These are phyloP conservation scores for Porites cylindrica DNA, from an alignment of 92 coral and sea anemone species.

Conservation along the genomic window DNA sequence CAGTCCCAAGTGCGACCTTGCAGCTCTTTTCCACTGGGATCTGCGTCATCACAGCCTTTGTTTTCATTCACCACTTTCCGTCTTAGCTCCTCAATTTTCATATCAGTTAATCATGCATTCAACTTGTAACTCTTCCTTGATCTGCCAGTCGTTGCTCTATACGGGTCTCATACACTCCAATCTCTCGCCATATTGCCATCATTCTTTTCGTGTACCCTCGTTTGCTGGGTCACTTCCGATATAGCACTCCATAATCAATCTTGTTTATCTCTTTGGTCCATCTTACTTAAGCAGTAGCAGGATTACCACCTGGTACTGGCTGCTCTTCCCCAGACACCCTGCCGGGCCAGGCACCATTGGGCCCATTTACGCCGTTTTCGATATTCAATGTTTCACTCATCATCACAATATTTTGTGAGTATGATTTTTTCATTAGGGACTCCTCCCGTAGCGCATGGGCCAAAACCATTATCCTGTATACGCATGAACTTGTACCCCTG, in stretches of 20 bases:
- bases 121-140: neutral
- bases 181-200: neutral
- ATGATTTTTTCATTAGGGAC: neutral
- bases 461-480: neutral
- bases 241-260: conserved; percentile 30
- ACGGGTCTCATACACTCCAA: neutral
- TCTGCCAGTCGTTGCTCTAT: conserved; percentile 1
- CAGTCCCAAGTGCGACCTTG: too few species aligned
- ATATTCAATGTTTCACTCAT: neutral
- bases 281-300: conserved; percentile 36
- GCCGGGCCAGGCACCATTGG: conserved; percentile 43
- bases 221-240: conserved; percentile 22
- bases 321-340: conserved; percentile 47
- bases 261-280: conserved; percentile 29
- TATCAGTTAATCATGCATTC: neutral
- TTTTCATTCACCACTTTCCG: conserved; percentile 5
- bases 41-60: conserved; percentile 13
- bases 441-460: too few species aligned
- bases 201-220: conserved; percentile 31
- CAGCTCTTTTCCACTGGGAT: too few species aligned
- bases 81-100: neutral
- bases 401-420: neutral
- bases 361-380: conserved; percentile 15
- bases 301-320: conserved; percentile 51
- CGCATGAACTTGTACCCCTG: neutral